Percentiles rank a stretch among this genome's conserved stretches.
Conservation (phyloP, 2,113 vertebrate genomes). For the Ictidomys tridecemlineatus region DNA sequence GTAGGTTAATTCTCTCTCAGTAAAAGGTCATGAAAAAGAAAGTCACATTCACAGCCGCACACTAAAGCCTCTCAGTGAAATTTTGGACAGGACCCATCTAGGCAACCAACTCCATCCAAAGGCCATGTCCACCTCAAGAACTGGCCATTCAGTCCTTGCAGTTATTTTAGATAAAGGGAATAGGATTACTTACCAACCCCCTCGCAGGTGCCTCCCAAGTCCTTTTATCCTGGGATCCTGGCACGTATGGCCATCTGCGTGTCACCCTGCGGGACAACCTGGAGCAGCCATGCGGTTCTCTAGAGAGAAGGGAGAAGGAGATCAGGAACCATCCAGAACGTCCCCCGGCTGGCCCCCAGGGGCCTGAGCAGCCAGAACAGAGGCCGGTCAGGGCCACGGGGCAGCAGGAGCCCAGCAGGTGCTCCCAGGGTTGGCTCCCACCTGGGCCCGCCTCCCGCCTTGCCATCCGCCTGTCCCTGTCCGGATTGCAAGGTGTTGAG, state of each 20-base stretch:
- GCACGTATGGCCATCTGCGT: fast-evolving
- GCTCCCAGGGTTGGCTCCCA: neutral
- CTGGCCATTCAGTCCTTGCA: neutral
- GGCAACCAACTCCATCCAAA: neutral
- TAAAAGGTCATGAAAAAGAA: no score
- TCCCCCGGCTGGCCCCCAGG: neutral
- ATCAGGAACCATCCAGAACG: neutral
- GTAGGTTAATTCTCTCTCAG: neutral
- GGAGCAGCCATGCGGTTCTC: neutral
- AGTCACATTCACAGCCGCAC: neutral
- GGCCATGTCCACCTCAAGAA: neutral
- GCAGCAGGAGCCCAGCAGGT: no score
- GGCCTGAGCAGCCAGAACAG: neutral
- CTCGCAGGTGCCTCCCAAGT: fast-evolving
- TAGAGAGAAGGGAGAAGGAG: neutral
- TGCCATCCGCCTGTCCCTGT: neutral
- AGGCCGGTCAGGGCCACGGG: neutral
- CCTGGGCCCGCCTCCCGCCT: no score
- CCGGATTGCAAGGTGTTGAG: neutral
- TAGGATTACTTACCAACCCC: neutral
- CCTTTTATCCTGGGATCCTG: no score
- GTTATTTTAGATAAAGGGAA: neutral
- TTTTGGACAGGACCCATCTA: neutral
- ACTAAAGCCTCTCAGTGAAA: no score
- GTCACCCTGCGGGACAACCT: neutral